phyloP scores from a whole-genome alignment of 2,888 invertebrate genomes.

The Archips crataeganus region DNA sequence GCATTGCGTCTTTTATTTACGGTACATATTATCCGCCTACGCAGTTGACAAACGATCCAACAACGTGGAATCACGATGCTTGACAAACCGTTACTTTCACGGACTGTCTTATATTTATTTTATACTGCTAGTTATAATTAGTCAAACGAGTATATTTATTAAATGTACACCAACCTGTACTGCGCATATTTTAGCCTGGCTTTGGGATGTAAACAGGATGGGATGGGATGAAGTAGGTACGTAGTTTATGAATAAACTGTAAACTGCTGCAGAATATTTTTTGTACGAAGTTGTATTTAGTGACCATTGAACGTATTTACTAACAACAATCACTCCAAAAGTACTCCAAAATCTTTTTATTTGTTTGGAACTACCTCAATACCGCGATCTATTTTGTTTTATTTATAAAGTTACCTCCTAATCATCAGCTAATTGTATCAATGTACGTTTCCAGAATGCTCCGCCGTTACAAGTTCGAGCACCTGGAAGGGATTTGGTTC shows the following conservation, averaged over 20 bases:
- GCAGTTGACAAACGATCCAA: slow-evolving; percentile 7
- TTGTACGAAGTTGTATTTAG: no score
- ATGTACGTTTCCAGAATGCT: slow-evolving; percentile 83
- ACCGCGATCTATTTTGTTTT: background rate
- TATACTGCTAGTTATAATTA: slow-evolving; percentile 4
- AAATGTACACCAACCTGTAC: no score
- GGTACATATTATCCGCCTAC: slow-evolving; percentile 11
- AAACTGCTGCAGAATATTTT: no score
- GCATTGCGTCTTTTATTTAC: slow-evolving; percentile 26
- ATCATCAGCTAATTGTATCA: background rate
- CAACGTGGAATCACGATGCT: slow-evolving; percentile 16
- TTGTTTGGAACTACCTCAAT: background rate
- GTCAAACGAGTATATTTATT: background rate
- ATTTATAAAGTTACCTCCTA: background rate
- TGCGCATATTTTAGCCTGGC: background rate
- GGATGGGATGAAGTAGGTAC: no score
- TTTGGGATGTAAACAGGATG: background rate
- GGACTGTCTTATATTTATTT: background rate
- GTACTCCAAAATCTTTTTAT: no score
- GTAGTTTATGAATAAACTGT: no score
- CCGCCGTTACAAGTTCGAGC: slow-evolving; percentile 87
- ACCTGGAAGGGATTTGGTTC: slow-evolving; percentile 89
- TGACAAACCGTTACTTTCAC: slow-evolving; percentile 16
- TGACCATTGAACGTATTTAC: no score
- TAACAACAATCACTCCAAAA: no score